These are phyloP conservation scores for Entelurus aequoreus DNA, from an alignment of 2,113 vertebrate genomes.

Conservation along the genomic window DNA sequence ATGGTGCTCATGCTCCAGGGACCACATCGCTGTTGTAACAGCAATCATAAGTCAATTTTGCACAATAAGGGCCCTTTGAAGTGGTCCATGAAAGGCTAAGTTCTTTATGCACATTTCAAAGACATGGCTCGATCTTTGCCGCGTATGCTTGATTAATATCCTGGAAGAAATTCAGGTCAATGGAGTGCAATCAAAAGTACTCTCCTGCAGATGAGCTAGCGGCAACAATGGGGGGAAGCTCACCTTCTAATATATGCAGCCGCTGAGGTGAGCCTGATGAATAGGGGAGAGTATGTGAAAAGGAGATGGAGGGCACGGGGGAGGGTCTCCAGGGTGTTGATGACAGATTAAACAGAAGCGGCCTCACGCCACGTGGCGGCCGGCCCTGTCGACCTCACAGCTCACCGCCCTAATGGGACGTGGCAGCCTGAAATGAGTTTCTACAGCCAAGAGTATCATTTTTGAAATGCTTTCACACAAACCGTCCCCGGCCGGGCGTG, in stretches of 20 bases:
- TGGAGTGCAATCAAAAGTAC: constrained; percentile 19
- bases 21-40: too few species aligned
- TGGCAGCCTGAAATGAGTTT: constrained; percentile 99
- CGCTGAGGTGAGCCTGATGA: constrained; percentile 85
- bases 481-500: constrained; percentile 85
- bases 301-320: constrained; percentile 57
- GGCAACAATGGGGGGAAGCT: constrained; percentile 45
- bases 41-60: too few species aligned
- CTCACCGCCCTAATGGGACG: constrained; percentile 90
- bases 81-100: too few species aligned
- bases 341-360: constrained; percentile 99
- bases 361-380: constrained; percentile 75
- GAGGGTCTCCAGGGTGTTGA: constrained; percentile 88
- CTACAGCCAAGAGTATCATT: constrained; percentile 95
- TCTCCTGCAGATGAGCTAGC: constrained; percentile 6
- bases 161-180: constrained; percentile 22
- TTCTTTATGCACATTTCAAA: too few species aligned
- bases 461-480: constrained; percentile 99
- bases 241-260: constrained; percentile 76
- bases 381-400: constrained; percentile 86
- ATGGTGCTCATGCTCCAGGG: too few species aligned
- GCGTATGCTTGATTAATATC: constrained; percentile 21
- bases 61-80: too few species aligned
- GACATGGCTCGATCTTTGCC: constrained; percentile 8
- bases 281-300: constrained; percentile 63